Percentiles rank a stretch among this genome's conserved stretches.
These are phyloP conservation scores for Dyspetes luteomarginatus DNA, from an alignment of 2,888 invertebrate genomes.

Conservation along the genomic window DNA sequence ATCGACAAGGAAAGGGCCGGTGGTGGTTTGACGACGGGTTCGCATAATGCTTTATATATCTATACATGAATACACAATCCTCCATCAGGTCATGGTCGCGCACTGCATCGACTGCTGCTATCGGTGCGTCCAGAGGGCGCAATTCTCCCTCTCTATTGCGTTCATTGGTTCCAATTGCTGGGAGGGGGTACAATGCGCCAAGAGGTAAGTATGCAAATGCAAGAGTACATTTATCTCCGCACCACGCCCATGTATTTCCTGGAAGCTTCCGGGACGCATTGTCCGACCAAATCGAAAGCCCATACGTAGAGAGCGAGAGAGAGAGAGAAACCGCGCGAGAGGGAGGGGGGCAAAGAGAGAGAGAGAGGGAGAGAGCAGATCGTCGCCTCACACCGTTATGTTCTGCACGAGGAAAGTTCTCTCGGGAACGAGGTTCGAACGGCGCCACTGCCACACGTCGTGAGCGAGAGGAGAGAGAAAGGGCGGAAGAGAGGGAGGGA, in stretches of 20 bases:
- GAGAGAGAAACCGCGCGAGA: background rate
- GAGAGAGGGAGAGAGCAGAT: slow-evolving; percentile 38
- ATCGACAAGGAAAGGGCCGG: slow-evolving; percentile 49
- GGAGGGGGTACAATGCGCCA: slow-evolving; percentile 55
- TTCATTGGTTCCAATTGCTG: slow-evolving; percentile 50
- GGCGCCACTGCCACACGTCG: slow-evolving; percentile 57
- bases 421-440: slow-evolving; percentile 59
- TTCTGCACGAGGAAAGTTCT: slow-evolving; percentile 47
- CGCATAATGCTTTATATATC: slow-evolving; percentile 9
- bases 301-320: slow-evolving; percentile 49
- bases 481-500: slow-evolving; percentile 33
- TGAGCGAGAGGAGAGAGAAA: background rate
- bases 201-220: slow-evolving; percentile 81
- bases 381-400: slow-evolving; percentile 57
- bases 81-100: slow-evolving; percentile 36
- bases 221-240: slow-evolving; percentile 81
- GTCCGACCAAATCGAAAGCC: slow-evolving; percentile 79
- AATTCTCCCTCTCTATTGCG: background rate
- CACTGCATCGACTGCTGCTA: slow-evolving; percentile 52
- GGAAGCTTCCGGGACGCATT: slow-evolving; percentile 80
- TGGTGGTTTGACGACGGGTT: slow-evolving; percentile 34
- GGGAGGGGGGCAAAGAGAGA: background rate
- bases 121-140: slow-evolving; percentile 25
- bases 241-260: slow-evolving; percentile 83
- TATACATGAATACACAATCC: background rate